These are phyloP conservation scores for Meteorus cinctellus DNA, from an alignment of 2,888 invertebrate species.

Conservation along the genomic window DNA sequence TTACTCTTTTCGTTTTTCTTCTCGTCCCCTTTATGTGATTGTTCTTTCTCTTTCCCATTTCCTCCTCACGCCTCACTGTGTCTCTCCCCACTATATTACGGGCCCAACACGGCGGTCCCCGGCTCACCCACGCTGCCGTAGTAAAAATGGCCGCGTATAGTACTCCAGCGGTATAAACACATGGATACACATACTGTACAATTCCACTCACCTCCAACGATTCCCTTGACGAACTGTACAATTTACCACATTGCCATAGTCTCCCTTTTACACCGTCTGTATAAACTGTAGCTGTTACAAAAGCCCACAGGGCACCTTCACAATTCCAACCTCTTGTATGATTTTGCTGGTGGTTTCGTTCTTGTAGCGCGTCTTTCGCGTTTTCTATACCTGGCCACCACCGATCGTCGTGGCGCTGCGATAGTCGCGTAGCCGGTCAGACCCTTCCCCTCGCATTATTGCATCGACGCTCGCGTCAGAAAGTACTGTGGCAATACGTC, in stretches of 20 bases:
- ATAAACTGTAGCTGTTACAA: not conserved
- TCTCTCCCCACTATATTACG: slow-evolving; percentile 41
- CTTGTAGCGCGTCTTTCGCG: slow-evolving; percentile 24
- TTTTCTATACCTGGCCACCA: slow-evolving; percentile 62
- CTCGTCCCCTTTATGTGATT: slow-evolving; percentile 45
- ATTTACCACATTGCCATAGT: not conserved
- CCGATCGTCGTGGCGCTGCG: slow-evolving; percentile 62
- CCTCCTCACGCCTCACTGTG: slow-evolving; percentile 40
- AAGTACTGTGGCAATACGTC: slow-evolving; percentile 55
- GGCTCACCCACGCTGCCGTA: slow-evolving; percentile 69
- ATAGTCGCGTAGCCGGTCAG: slow-evolving; percentile 61
- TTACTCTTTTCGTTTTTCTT: slow-evolving; percentile 47
- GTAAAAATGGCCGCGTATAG: slow-evolving; percentile 68
- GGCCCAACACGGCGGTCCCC: slow-evolving; percentile 46
- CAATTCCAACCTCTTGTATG: not conserved
- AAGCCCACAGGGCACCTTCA: slow-evolving; percentile 31
- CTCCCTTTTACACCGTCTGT: not conserved
- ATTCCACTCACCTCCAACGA: not conserved
- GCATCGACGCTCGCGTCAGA: slow-evolving; percentile 69
- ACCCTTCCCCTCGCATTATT: slow-evolving; percentile 68
- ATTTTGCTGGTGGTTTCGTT: slow-evolving; percentile 1
- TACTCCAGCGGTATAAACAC: slow-evolving; percentile 39
- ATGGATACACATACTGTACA: slow-evolving; percentile 6
- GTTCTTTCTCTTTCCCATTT: slow-evolving; percentile 37
- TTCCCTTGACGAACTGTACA: slow-evolving; percentile 13